Percentiles rank a stretch among this genome's conserved stretches.
Conservation (phyloP, 1,140 invertebrate species). For the Drosophila suzukii region DNA sequence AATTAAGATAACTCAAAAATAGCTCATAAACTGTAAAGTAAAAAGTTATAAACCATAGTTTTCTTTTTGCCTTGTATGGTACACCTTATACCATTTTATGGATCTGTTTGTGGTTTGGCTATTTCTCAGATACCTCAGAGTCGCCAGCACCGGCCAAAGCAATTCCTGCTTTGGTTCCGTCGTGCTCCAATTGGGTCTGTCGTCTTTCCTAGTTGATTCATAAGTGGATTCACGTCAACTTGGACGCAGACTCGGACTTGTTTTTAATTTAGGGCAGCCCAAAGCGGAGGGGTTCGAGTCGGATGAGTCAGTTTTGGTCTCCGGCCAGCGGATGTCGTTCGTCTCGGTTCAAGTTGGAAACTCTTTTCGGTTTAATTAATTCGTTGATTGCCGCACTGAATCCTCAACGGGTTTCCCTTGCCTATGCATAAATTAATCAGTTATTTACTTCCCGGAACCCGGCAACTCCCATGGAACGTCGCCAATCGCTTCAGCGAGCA, state of each 20-base stretch:
- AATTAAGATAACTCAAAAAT: too few species aligned
- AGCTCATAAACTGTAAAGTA: too few species aligned
- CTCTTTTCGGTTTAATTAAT: slow-evolving; percentile 39
- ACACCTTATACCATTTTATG: background rate
- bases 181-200: slow-evolving; percentile 14
- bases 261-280: slow-evolving; percentile 62
- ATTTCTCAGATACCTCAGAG: slow-evolving; percentile 8
- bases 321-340: slow-evolving; percentile 57
- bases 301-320: slow-evolving; percentile 56
- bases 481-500: slow-evolving; percentile 20
- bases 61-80: background rate
- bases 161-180: slow-evolving; percentile 46
- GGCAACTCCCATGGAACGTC: slow-evolving; percentile 23
- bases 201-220: slow-evolving; percentile 22
- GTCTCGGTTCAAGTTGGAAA: slow-evolving; percentile 6
- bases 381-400: slow-evolving; percentile 10
- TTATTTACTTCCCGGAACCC: slow-evolving; percentile 40
- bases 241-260: slow-evolving; percentile 46
- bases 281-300: slow-evolving; percentile 46
- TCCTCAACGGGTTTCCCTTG: slow-evolving; percentile 19
- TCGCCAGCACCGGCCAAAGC: slow-evolving; percentile 16
- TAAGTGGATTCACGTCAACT: slow-evolving; percentile 13
- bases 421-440: slow-evolving; percentile 42
- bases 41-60: too few species aligned
- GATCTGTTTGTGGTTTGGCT: slow-evolving; percentile 6